Base-by-base conservation (phyloP, 2,113 vertebrate species). In the Cinclus cinclus region DNA sequence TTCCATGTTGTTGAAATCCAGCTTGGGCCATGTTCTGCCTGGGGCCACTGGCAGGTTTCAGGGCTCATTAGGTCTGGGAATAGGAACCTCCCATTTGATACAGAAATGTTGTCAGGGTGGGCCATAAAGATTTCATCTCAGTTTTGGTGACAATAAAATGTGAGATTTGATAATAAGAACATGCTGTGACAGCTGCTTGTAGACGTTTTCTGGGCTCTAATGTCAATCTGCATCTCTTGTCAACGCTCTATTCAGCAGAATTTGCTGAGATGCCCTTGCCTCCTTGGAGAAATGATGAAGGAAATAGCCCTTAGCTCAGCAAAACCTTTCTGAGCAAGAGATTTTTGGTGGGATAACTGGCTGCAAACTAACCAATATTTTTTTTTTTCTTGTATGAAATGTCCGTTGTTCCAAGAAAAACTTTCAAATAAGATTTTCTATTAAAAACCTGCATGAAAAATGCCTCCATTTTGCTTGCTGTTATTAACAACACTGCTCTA, bases 271-370 rank as follows among this genome's bases (percentile, higher is more conserved):
- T 90, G 80, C 27, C 60, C 76, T 89, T 63, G 60, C 22, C 80
- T 93, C 87, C 79, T 28, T 52, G 73, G 53, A 78, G 83, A 84
- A 91, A 68, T 9, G 6, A 56, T 41, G 74, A 73, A 91, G 82
- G 65, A 73, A 86, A 87, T 49, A 76, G 53, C 65, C 87, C 56
- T 77, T 89, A 92, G 56, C 77, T 84, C 83, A 92, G 95, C 81
- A 89, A 78, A 89, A 75, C 49, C n/a, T 84, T 49, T 68, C 58
- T 65, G 33, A 84, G 64, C 6, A 49, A 41, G 42, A 78, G 52
- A 71, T 71, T 87, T 91, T 87, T 63, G 46, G 35, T 46, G 71
- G 76, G 22, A 58, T 64, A 92, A 60, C 65, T 82, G 44, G 8
- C 64, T 92, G 89, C 30, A 81, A 86, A 67, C 56, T 46, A 78